Evolutionary conservation across 2,888 invertebrate genomes (phyloP).

Genomic region (Nomada flava): DNA sequence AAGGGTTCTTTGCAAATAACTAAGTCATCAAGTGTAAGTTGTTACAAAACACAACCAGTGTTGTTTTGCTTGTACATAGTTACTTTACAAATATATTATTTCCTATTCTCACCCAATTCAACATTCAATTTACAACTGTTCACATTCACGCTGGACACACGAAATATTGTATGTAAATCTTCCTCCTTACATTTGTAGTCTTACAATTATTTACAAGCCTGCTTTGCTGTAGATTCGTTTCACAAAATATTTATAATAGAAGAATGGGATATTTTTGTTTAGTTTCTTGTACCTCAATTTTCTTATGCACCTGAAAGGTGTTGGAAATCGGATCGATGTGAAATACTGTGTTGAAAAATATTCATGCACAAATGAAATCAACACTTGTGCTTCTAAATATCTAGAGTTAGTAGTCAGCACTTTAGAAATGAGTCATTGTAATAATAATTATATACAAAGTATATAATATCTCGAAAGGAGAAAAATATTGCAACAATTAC

Average conservation of each 20-base stretch:
- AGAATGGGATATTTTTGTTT: conserved; percentile 12
- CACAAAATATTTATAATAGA: conserved; percentile 37
- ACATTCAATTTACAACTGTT: conserved; percentile 42
- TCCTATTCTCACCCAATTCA: conserved; percentile 18
- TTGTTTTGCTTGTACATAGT: conserved; percentile 42
- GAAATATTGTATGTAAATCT: conserved; percentile 2
- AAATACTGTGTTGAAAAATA: neutral
- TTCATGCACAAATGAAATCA: neutral
- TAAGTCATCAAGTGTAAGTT: conserved; percentile 41
- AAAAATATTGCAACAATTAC: neutral
- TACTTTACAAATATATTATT: conserved; percentile 47
- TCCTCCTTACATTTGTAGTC: conserved; percentile 21
- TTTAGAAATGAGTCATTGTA: neutral
- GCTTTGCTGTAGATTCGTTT: conserved; percentile 1
- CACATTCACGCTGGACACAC: conserved; percentile 30
- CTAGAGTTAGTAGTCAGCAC: neutral
- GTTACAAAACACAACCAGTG: conserved; percentile 65
- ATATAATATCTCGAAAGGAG: neutral
- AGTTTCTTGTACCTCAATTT: neutral
- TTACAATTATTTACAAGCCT: conserved; percentile 56
- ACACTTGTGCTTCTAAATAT: neutral
- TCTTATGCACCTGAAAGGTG: neutral
- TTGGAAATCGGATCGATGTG: neutral
- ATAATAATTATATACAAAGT: neutral
- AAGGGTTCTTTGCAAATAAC: conserved; percentile 37